Evolutionary conservation across 2,113 vertebrate species (phyloP), one percentile per base, ranked within the genome.

Genomic region (Pagrus major): DNA sequence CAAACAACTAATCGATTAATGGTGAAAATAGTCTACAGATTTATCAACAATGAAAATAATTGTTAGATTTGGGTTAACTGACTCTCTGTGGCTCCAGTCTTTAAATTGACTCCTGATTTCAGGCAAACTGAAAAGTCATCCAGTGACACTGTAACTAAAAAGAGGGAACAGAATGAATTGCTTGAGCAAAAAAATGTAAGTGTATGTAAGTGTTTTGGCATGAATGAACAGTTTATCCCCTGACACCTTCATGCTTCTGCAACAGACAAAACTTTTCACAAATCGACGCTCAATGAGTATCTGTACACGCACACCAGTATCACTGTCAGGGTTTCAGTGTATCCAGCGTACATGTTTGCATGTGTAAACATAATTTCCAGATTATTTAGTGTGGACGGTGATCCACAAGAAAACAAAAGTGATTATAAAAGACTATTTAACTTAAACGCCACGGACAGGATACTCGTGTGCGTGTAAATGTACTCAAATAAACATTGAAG

Each of bases 211-310:
- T 2, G 1, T n/a, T 49, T 4, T 2, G 20, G 21, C 21, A n/a
- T 37, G 20, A 42, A 47, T 9, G 2, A 9, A 25, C 0, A 23
- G 9, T 42, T 18, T n/a, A 11, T 10, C 47, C 46, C 47, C 12
- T 20, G 21, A 27, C 39, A 69, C 15, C 72, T 18, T 6, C 73
- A 61, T 35, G 79, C 4, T 3, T 76, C 72, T 64, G 72, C 58
- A 5, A 49, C 21, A 59, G 5, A 55, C 18, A 27, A 23, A 9
- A 6, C 2, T 2, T 5, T 6, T 23, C 15, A 67, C n/a, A 23
- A 23, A 51, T 51, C 46, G 7, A 4, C 33, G 29, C 15, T 35
- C 5, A n/a, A 3, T 35, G 37, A 35, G 39, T 20, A 16, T 10
- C 2, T 37, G 47, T 25, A 29, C n/a, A 61, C n/a, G 1, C 0